A percentile compares a stretch with the other conserved stretches of the same genome.
Evolutionary conservation across 1,140 invertebrate genomes (phyloP).

Genomic region (Drosophila oshimai): DNA sequence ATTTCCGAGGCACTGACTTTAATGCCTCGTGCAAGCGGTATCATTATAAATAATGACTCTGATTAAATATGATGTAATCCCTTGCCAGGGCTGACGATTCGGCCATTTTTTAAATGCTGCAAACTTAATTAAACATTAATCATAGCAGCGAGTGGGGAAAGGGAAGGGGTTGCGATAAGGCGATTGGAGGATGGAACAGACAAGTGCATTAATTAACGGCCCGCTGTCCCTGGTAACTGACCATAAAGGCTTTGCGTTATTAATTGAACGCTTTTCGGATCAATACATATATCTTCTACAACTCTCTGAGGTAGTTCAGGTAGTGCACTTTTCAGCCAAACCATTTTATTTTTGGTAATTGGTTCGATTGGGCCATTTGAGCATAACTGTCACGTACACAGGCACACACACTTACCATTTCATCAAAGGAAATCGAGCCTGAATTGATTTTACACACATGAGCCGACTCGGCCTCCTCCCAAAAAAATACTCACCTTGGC

Average conservation of each 20-base stretch:
- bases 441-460: conserved; percentile 66
- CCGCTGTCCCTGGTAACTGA: conserved; percentile 46
- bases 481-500: conserved; percentile 30
- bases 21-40: conserved; percentile 26
- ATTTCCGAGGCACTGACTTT: conserved; percentile 21
- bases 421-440: conserved; percentile 72
- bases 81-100: conserved; percentile 5
- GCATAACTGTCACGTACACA: conserved; percentile 64
- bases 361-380: conserved; percentile 15
- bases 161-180: conserved; percentile 15
- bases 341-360: conserved; percentile 28
- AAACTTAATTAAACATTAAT: conserved; percentile 78
- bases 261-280: conserved; percentile 62
- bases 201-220: conserved; percentile 69
- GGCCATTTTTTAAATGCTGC: conserved; percentile 23
- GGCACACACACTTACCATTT: conserved; percentile 43
- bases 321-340: not conserved
- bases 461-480: not conserved
- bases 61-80: conserved; percentile 77
- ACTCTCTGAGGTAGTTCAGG: no score
- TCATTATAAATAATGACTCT: conserved; percentile 74
- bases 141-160: conserved; percentile 29
- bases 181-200: conserved; percentile 35
- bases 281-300: conserved; percentile 17
- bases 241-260: conserved; percentile 70